Conservation (phyloP, 2,888 invertebrate genomes). For the Drosophila kambysellisi region DNA sequence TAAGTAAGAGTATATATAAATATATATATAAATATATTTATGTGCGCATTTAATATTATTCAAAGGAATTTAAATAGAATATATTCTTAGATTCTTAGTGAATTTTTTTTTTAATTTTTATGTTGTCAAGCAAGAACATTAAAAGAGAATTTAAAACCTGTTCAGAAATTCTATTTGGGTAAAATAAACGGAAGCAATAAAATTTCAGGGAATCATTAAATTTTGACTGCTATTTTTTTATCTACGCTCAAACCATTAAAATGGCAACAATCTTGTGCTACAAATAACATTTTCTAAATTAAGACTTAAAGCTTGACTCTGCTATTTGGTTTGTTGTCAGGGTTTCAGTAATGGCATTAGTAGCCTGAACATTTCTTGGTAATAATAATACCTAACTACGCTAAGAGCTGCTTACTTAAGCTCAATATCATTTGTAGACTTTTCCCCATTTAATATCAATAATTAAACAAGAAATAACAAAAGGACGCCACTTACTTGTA, state of each 20-base stretch:
- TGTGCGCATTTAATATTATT: neutral
- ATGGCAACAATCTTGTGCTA: neutral
- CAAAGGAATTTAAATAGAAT: neutral
- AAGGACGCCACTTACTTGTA: constrained; percentile 33
- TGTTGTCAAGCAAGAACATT: neutral
- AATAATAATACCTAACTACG: neutral
- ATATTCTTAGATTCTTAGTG: neutral
- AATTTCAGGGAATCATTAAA: constrained; percentile 16
- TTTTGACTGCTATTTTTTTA: constrained; percentile 11
- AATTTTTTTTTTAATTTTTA: constrained; percentile 9
- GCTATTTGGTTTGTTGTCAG: neutral
- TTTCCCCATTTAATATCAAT: constrained; percentile 26
- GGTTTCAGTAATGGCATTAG: neutral
- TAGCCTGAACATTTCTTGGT: neutral
- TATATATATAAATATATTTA: neutral
- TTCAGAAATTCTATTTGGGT: constrained; percentile 1
- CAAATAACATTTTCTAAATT: constrained; percentile 6
- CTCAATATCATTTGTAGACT: constrained; percentile 12
- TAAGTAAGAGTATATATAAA: neutral
- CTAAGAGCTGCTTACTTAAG: constrained; percentile 31
- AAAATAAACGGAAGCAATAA: constrained; percentile 4
- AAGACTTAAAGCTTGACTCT: neutral
- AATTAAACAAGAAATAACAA: constrained; percentile 7
- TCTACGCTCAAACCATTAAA: constrained; percentile 9
- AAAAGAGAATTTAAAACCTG: constrained; percentile 12